phyloP scores from a whole-genome alignment of 2,113 vertebrate genomes.

The Oreocharis arfaki region DNA sequence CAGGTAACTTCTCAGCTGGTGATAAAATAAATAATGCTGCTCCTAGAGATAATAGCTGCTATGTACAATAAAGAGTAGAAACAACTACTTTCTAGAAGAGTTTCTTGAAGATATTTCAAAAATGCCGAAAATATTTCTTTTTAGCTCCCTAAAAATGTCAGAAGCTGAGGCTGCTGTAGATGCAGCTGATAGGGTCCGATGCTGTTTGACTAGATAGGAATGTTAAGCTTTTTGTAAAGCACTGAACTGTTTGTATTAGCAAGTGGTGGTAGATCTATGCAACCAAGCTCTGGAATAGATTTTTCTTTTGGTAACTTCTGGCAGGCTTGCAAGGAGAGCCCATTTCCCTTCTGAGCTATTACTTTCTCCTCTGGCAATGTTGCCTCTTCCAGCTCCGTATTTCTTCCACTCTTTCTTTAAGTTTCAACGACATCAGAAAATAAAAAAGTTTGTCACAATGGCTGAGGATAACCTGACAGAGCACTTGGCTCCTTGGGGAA shows the following conservation, averaged over 20 bases:
- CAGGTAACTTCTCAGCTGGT: background rate
- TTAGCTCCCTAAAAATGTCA: background rate
- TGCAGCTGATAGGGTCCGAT: background rate
- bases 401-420: background rate
- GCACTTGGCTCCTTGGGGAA: background rate
- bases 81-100: background rate
- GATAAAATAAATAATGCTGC: background rate
- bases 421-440: background rate
- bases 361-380: background rate
- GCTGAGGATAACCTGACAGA: background rate
- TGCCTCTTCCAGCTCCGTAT: constrained; percentile 2
- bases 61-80: background rate
- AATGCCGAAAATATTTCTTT: background rate
- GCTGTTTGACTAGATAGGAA: background rate
- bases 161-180: background rate
- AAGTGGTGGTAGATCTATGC: background rate
- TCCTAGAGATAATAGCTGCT: background rate
- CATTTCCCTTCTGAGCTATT: background rate
- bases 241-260: background rate
- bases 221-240: background rate
- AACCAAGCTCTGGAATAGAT: background rate
- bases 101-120: background rate
- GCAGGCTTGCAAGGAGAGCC: background rate
- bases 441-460: background rate
- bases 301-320: background rate